Percentiles rank a stretch among this genome's conserved stretches.
These are phyloP conservation scores for Sebastes reedi DNA, from an alignment of 2,797 vertebrate species.

Conservation along the genomic window DNA sequence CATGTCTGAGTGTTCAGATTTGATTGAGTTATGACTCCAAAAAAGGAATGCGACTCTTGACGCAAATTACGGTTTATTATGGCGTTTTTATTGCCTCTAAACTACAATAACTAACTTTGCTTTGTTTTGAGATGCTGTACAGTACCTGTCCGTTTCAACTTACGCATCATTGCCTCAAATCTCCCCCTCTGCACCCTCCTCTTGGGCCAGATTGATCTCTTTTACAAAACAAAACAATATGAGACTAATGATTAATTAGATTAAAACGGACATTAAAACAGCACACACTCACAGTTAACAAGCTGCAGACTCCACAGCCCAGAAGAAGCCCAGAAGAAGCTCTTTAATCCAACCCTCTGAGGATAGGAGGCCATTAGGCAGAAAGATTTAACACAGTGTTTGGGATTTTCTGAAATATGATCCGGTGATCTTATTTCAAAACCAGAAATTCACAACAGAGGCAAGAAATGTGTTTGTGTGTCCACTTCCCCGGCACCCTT, in stretches of 20 bases:
- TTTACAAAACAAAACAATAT: slow-evolving; percentile 35
- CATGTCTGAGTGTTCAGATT: neutral
- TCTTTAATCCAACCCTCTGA: slow-evolving; percentile 50
- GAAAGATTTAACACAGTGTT: slow-evolving; percentile 51
- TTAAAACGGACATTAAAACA: slow-evolving; percentile 29
- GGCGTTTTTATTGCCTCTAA: neutral
- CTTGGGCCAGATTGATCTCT: neutral
- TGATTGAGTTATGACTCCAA: neutral
- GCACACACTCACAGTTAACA: slow-evolving; percentile 34
- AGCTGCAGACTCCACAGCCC: slow-evolving; percentile 25
- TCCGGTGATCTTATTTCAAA: slow-evolving; percentile 41
- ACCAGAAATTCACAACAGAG: slow-evolving; percentile 18
- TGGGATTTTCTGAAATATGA: slow-evolving; percentile 47
- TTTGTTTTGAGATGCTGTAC: neutral
- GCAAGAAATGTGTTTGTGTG: neutral
- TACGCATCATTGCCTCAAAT: neutral
- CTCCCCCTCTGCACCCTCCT: neutral
- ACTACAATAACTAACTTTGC: neutral
- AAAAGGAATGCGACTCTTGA: neutral
- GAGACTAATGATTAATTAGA: slow-evolving; percentile 28
- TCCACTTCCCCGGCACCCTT: neutral
- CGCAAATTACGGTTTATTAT: neutral
- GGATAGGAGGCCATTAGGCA: slow-evolving; percentile 58
- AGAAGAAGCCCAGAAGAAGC: slow-evolving; percentile 39
- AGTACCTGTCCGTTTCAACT: neutral